Evolutionary conservation across 2,888 invertebrate genomes (phyloP).

Genomic region (Alentia gelatinosa): DNA sequence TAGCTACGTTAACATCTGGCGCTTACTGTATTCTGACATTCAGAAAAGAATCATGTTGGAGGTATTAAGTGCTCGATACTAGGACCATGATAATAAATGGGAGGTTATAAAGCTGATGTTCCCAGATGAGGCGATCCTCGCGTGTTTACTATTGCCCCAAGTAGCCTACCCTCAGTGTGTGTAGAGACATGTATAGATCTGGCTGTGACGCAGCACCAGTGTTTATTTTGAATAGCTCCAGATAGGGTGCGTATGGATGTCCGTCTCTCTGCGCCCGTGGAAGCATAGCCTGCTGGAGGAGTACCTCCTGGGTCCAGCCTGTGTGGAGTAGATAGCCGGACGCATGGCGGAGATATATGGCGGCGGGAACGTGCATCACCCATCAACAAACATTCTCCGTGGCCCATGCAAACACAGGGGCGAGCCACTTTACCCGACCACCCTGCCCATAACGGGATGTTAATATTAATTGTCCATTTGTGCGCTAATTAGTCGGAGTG

Average conservation of each 20-base stretch:
- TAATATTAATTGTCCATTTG: conserved; percentile 41
- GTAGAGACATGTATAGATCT: not conserved
- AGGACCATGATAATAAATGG: too few species aligned
- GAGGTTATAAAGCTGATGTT: not conserved
- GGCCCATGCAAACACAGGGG: not conserved
- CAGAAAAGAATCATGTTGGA: too few species aligned
- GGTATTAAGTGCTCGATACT: too few species aligned
- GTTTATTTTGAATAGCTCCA: not conserved
- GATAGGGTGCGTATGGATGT: not conserved
- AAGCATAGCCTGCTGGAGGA: not conserved
- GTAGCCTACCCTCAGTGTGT: not conserved
- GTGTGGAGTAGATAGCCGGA: not conserved
- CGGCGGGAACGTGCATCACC: not conserved
- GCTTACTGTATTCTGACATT: too few species aligned
- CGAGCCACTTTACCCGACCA: not conserved
- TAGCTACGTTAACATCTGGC: too few species aligned
- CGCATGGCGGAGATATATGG: not conserved
- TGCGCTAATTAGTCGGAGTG: not conserved
- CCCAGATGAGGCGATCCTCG: not conserved
- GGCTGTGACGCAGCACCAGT: not conserved
- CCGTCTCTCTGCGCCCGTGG: too few species aligned
- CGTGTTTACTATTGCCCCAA: not conserved
- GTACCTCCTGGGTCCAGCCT: not conserved
- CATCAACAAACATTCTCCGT: not conserved
- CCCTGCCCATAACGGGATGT: not conserved